Percentiles rank a stretch among this genome's conserved stretches.
phyloP scores from a whole-genome alignment of 2,113 vertebrate genomes.

The Chroicocephalus ridibundus region DNA sequence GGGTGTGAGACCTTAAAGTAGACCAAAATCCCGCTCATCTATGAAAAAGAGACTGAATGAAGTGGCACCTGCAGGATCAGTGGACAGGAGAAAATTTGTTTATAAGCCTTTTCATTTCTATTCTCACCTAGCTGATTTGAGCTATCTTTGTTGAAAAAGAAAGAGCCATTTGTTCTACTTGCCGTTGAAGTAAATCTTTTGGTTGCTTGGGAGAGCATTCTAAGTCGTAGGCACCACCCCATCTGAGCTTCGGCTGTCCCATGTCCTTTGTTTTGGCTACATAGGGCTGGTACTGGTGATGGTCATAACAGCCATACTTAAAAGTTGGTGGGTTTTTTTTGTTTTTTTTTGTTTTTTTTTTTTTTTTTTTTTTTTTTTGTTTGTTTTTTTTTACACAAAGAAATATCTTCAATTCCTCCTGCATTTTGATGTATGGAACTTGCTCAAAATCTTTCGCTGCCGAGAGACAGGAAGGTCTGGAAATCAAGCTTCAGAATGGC shows the following conservation, averaged over 20 bases:
- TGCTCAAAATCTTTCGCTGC: background rate
- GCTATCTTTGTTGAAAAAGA: background rate
- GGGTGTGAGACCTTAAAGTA: background rate
- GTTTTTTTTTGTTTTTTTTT: no score
- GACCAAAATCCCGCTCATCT: background rate
- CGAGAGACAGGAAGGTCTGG: background rate
- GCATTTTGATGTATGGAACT: background rate
- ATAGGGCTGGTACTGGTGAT: background rate
- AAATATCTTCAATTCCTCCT: background rate
- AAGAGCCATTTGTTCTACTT: background rate
- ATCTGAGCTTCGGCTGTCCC: background rate
- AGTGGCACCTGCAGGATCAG: background rate
- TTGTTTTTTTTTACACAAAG: background rate
- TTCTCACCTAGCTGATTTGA: background rate
- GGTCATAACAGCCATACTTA: background rate
- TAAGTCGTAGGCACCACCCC: background rate
- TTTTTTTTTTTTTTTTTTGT: no score
- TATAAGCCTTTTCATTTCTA: background rate
- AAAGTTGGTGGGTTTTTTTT: background rate
- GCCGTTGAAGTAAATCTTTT: background rate
- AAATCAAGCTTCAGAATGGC: background rate
- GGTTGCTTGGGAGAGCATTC: background rate
- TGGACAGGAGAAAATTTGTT: background rate
- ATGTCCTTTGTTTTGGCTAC: background rate
- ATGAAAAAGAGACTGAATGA: background rate